Evolutionary conservation across 2,888 invertebrate genomes (phyloP), one percentile per base, ranked within the genome.

Genomic region (Drosophila pseudotakahashii): DNA sequence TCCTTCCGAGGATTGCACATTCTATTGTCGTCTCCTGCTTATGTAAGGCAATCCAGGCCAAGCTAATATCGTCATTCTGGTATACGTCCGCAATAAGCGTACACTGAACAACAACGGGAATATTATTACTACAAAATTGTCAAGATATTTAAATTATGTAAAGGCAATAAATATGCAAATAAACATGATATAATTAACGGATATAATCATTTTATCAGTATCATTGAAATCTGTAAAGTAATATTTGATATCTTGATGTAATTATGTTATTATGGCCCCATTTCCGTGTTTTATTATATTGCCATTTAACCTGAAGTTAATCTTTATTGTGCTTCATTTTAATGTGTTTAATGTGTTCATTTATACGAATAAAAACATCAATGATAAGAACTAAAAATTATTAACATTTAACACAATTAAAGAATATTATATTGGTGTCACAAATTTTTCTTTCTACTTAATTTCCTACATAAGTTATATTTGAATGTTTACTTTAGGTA

Each of bases 11-110:
- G 60, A 74, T 62, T 83, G 64, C 73, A 53, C 72, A 68, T 77
- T 73, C 59, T 59, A 73, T 78, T 86, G 67, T 74, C 50, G 19
- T 9, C 66, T 67, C 59, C 45, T 62, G 52, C 69, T 84, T 77
- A 76, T 78, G 76, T 73, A 83, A 86, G 76, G 63, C 55, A 77
- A 80, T 69, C 30, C 34, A 11, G 19, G 10, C 13, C 26, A 30
- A 23, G 81, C 70, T 81, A 83, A 75, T 70, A 83, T 73, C 87
- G 79, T 82, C 84, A 84, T 67, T 51, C 36, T 14, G 30, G 30
- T 41, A 34, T 34, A 23, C 58, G 59, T 53, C 63, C 62, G 63
- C 67, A 71, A 63, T 73, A 50, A 70, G 68, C 69, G 75, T 81
- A 84, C 87, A 61, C 61, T 60, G 9, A 2, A 1, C 61, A 37